phyloP scores from a whole-genome alignment of 23 tunicate species.

The Oikopleura dioica region DNA sequence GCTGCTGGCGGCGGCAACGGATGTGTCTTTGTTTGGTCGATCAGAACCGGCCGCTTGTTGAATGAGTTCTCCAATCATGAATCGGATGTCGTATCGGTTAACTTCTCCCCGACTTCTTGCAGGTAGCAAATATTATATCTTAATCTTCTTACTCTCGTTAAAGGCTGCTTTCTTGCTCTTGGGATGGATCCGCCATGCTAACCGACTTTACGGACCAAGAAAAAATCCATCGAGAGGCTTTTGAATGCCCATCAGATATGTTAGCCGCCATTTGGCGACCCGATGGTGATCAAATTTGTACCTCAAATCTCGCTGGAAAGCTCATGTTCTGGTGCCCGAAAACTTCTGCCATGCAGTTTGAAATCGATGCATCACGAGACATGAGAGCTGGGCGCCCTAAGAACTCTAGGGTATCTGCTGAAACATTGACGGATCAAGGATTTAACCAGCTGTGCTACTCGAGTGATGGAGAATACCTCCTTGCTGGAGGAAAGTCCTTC shows the following conservation, averaged over 20 bases:
- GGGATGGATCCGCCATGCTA: neutral
- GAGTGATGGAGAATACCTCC: neutral
- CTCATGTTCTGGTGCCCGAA: neutral
- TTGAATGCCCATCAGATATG: neutral
- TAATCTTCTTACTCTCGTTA: too few species aligned
- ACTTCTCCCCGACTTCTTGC: neutral
- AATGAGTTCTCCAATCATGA: neutral
- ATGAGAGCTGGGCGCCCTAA: neutral
- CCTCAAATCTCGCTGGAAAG: neutral
- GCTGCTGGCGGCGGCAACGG: neutral
- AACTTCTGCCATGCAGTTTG: neutral
- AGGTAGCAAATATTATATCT: too few species aligned
- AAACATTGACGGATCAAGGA: constrained; percentile 1
- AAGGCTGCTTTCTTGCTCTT: neutral
- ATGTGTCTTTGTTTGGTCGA: neutral
- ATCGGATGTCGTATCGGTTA: neutral
- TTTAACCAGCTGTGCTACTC: neutral
- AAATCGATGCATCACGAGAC: neutral
- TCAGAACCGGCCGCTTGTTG: neutral
- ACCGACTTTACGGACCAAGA: neutral
- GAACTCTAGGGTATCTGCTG: neutral
- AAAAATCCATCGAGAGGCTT: neutral
- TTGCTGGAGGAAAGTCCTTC: constrained; percentile 6
- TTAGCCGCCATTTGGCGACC: neutral
- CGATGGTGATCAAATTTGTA: neutral